A percentile compares a stretch with the other conserved stretches of the same genome.
Conservation (phyloP, 1,140 invertebrate species). For the Cotesia typhae region DNA sequence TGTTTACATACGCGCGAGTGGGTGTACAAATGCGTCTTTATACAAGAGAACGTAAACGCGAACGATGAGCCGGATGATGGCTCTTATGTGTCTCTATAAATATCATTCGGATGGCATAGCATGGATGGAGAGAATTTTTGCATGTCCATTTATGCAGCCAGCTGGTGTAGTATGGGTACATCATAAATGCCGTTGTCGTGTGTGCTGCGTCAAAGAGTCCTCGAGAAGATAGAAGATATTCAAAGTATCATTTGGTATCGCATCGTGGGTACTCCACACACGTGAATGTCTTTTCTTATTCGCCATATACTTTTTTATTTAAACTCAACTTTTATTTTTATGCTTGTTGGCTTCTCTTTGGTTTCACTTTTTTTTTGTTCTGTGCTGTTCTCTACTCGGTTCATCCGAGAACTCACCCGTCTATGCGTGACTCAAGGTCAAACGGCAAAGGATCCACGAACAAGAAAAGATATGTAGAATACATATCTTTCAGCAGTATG, state of each 20-base stretch:
- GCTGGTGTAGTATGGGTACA: too few species aligned
- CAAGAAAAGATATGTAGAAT: not conserved
- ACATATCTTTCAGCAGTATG: not conserved
- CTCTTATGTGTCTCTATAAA: constrained; percentile 12
- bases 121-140: not conserved
- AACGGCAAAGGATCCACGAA: constrained; percentile 34
- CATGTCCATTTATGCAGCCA: constrained; percentile 23
- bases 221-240: constrained; percentile 10
- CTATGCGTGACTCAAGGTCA: constrained; percentile 60
- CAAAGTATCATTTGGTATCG: not conserved
- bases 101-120: not conserved
- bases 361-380: constrained; percentile 26
- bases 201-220: not conserved
- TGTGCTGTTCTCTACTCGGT: constrained; percentile 23
- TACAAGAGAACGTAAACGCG: not conserved
- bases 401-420: constrained; percentile 39
- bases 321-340: constrained; percentile 18
- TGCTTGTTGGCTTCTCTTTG: constrained; percentile 22
- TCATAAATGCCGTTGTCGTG: constrained; percentile 13
- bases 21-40: constrained; percentile 20
- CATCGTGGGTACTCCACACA: not conserved
- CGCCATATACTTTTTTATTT: constrained; percentile 20
- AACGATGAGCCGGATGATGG: not conserved
- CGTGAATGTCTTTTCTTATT: constrained; percentile 24
- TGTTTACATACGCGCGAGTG: constrained; percentile 11